Conservation (phyloP, 2,797 vertebrate species). For the Lacerta viridis region DNA sequence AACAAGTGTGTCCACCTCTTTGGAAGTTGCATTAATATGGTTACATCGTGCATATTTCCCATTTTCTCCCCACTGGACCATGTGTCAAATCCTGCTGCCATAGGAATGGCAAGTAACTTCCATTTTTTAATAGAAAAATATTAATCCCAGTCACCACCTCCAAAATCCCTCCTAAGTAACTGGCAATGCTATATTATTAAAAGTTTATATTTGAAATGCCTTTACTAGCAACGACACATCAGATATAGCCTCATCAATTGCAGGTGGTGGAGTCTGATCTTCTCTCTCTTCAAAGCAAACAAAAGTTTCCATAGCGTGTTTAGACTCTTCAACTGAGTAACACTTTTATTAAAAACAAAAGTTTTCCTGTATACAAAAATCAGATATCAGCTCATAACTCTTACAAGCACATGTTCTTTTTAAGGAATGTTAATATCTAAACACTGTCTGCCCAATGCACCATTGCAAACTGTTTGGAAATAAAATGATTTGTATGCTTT, state of each 20-base stretch:
- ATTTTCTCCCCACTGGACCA: background rate
- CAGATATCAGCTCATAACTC: background rate
- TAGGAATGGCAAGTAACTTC: background rate
- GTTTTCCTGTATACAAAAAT: background rate
- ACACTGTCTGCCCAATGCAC: too few species aligned
- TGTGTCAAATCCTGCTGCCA: background rate
- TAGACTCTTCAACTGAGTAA: too few species aligned
- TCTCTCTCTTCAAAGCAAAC: background rate
- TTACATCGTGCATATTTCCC: background rate
- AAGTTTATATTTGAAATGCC: accelerated
- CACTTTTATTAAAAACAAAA: background rate
- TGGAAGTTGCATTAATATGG: background rate
- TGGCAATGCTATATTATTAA: background rate
- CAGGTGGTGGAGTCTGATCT: background rate
- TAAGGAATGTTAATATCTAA: background rate
- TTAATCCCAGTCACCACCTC: accelerated
- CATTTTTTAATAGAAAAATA: background rate
- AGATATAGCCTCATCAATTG: background rate
- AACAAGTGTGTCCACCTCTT: background rate
- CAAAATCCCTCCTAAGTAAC: background rate
- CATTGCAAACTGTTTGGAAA: background rate
- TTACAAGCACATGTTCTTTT: background rate
- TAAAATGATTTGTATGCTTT: background rate
- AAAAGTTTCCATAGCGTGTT: background rate
- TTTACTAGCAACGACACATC: background rate